phyloP scores from a whole-genome alignment of 2,888 invertebrate genomes.

The Clunio marinus region DNA sequence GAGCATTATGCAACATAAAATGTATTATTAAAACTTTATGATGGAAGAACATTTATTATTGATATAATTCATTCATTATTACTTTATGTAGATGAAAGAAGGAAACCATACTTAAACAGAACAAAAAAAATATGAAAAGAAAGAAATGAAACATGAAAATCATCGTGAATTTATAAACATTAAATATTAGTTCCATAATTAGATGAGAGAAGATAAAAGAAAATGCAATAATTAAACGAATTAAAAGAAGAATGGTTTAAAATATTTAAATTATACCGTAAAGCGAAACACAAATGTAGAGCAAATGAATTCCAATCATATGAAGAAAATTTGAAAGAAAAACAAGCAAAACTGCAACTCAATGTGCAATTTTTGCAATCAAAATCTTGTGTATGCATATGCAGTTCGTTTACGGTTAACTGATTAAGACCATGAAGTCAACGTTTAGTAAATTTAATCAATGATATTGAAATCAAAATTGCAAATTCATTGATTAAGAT shows the following conservation, averaged over 20 bases:
- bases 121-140: not conserved
- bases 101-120: not conserved
- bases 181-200: not conserved
- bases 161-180: conserved; percentile 9
- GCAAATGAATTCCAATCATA: not conserved
- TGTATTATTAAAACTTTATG: no score
- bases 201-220: not conserved
- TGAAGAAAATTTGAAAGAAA: no score
- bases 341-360: no score
- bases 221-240: conserved; percentile 23
- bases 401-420: no score
- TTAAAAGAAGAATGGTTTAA: not conserved
- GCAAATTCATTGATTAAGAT: no score
- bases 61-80: not conserved
- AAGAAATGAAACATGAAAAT: not conserved
- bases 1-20: no score
- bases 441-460: no score
- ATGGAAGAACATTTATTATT: not conserved
- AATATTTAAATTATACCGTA: not conserved
- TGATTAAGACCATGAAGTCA: no score
- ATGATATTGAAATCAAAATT: no score
- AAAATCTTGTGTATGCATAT: no score
- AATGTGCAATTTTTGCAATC: not conserved
- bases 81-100: no score
- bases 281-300: not conserved